Percentiles rank a stretch among this genome's conserved stretches.
Evolutionary conservation across 2,797 vertebrate species (phyloP).

Genomic region (Peromyscus aztecus): DNA sequence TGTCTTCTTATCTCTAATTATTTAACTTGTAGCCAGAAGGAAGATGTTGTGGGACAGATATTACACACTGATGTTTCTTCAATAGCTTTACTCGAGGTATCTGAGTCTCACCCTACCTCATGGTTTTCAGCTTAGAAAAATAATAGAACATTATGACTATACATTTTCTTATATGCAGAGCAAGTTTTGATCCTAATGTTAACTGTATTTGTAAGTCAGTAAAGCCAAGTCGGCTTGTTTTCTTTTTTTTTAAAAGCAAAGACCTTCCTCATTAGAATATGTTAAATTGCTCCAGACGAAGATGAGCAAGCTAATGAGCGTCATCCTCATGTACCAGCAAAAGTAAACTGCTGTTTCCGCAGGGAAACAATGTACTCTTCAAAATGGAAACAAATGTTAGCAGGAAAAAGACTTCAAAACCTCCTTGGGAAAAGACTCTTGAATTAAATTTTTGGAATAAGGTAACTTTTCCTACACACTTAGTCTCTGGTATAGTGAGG

Average conservation of each 20-base stretch:
- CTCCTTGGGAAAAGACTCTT: constrained; percentile 11
- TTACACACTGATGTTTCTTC: not conserved
- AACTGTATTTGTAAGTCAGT: not conserved
- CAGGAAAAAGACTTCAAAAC: not conserved
- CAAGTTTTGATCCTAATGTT: constrained; percentile 37
- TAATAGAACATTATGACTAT: not conserved
- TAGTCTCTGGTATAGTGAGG: not conserved
- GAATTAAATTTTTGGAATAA: constrained; percentile 39
- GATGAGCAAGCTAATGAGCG: not conserved
- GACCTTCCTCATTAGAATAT: constrained; percentile 21
- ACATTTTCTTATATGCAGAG: not conserved
- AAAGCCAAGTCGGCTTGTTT: not conserved
- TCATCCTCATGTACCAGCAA: not conserved
- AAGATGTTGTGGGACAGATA: constrained; percentile 1
- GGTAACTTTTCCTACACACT: not conserved
- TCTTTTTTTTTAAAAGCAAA: not conserved
- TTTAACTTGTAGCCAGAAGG: constrained; percentile 38
- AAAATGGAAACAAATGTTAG: constrained; percentile 30
- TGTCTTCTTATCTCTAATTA: constrained; percentile 15
- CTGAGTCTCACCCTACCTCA: not conserved
- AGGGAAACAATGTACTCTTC: not conserved
- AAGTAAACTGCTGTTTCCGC: not conserved
- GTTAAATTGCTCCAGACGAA: not conserved
- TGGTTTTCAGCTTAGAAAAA: constrained; percentile 36
- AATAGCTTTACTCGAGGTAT: not conserved